A percentile compares a stretch with the other conserved stretches of the same genome.
phyloP scores from a whole-genome alignment of 2,113 vertebrate genomes.

The Psilopogon haemacephalus region DNA sequence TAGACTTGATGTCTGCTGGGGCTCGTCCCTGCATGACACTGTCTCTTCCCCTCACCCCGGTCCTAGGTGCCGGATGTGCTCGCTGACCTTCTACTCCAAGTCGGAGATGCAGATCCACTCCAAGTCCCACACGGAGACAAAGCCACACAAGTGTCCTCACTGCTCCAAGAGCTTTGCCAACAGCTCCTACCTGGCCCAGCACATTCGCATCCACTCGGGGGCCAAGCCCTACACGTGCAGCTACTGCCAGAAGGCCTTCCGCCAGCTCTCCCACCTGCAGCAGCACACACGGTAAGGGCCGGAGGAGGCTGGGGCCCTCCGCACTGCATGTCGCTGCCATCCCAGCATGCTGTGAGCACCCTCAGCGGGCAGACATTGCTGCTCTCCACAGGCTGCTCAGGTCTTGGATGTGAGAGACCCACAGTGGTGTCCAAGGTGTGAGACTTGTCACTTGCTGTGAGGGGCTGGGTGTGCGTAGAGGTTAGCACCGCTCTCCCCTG shows the following conservation, averaged over 20 bases:
- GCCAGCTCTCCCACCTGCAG: constrained; percentile 97
- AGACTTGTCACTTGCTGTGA: background rate
- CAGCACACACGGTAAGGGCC: constrained; percentile 97
- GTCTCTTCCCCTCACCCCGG: constrained; percentile 63
- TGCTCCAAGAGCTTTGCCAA: constrained; percentile 99
- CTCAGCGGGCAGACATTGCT: background rate
- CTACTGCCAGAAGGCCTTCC: constrained; percentile 94
- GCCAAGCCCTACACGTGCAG: constrained; percentile 96
- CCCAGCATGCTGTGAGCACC: constrained; percentile 60
- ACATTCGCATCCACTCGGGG: constrained; percentile 96
- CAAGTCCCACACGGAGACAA: constrained; percentile 98
- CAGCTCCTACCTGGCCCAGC: constrained; percentile 97
- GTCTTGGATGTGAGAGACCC: rapidly evolving
- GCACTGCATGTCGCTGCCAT: constrained; percentile 54
- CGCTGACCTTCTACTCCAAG: constrained; percentile 99
- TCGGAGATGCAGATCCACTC: constrained; percentile 99
- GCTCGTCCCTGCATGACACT: background rate
- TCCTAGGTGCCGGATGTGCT: constrained; percentile 98
- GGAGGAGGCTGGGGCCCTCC: constrained; percentile 76
- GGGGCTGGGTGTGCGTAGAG: background rate
- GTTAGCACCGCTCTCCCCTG: background rate
- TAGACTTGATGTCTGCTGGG: background rate
- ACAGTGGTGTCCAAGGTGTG: rapidly evolving
- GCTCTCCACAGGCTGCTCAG: background rate
- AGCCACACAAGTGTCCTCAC: constrained; percentile 98